Conservation (phyloP, 2,113 vertebrate genomes). For the Misgurnus mizolepis region DNA sequence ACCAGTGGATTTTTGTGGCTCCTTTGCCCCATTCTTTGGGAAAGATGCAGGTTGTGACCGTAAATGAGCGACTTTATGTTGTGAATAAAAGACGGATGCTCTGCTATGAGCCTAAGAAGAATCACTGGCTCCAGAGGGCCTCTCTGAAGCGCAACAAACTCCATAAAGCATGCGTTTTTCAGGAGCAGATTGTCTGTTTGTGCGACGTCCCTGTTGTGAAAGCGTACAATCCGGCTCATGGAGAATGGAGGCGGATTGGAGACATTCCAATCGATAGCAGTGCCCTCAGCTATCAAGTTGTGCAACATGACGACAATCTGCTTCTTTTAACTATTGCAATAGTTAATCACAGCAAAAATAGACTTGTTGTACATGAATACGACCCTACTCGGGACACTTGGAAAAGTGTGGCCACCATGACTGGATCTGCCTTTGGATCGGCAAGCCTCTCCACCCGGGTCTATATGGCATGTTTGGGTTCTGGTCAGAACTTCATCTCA, state of each 20-base stretch:
- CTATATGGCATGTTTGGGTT: constrained; percentile 81
- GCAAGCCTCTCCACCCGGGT: constrained; percentile 83
- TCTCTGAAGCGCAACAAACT: constrained; percentile 83
- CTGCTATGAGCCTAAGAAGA: constrained; percentile 82
- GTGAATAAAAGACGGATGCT: constrained; percentile 85
- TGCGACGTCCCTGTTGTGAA: constrained; percentile 86
- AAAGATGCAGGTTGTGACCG: constrained; percentile 82
- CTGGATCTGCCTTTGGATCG: constrained; percentile 79
- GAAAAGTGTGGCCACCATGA: constrained; percentile 82
- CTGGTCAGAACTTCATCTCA: constrained; percentile 82
- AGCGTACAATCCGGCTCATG: constrained; percentile 81
- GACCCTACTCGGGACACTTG: constrained; percentile 77
- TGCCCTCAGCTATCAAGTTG: constrained; percentile 84
- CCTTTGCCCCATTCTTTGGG: constrained; percentile 83
- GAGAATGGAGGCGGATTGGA: constrained; percentile 82
- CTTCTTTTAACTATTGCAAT: constrained; percentile 83
- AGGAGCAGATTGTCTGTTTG: constrained; percentile 87
- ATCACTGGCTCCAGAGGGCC: constrained; percentile 84
- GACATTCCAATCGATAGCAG: constrained; percentile 83
- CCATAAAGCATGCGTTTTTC: constrained; percentile 85
- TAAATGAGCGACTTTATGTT: constrained; percentile 83
- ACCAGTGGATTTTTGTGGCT: constrained; percentile 85
- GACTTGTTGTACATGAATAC: constrained; percentile 85
- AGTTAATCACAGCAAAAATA: constrained; percentile 84
- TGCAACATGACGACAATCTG: constrained; percentile 78